Percentiles rank a stretch among this genome's conserved stretches.
Conservation (phyloP, 1,140 invertebrate genomes). For the Euwallacea similis region DNA sequence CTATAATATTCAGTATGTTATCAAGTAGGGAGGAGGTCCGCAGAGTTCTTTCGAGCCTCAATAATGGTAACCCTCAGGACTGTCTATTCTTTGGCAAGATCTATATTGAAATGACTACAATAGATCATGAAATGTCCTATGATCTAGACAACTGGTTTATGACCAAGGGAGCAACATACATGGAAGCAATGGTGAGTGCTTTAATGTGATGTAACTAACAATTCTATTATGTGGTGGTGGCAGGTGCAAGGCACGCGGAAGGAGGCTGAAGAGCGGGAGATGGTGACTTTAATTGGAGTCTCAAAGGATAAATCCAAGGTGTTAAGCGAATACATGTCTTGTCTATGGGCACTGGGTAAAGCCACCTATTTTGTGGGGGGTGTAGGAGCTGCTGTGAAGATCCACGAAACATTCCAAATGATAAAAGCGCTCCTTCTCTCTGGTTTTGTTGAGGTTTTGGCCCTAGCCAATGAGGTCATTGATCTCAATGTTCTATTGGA, state of each 20-base stretch:
- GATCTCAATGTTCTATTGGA: neutral
- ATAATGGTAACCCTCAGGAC: slow-evolving; percentile 77
- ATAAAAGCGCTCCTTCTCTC: slow-evolving; percentile 69
- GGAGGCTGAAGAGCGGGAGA: slow-evolving; percentile 83
- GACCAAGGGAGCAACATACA: slow-evolving; percentile 84
- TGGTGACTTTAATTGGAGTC: slow-evolving; percentile 69
- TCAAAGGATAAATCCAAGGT: neutral
- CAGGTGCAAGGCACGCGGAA: slow-evolving; percentile 84
- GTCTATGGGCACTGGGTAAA: slow-evolving; percentile 78
- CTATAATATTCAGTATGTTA: slow-evolving; percentile 94
- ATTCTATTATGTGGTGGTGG: neutral
- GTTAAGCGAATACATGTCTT: neutral
- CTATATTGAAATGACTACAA: slow-evolving; percentile 95
- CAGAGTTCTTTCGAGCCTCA: slow-evolving; percentile 96
- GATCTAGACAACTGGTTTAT: slow-evolving; percentile 89
- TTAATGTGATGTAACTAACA: neutral
- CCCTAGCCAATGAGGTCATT: slow-evolving; percentile 72
- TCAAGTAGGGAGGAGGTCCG: slow-evolving; percentile 89
- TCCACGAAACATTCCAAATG: slow-evolving; percentile 85
- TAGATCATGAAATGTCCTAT: slow-evolving; percentile 89
- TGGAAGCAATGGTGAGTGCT: slow-evolving; percentile 69
- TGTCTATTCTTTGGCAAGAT: slow-evolving; percentile 71
- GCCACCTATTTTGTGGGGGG: slow-evolving; percentile 70
- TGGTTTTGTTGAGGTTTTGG: slow-evolving; percentile 88
- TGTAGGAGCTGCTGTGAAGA: slow-evolving; percentile 71